Base-by-base conservation (phyloP, 2,113 vertebrate genomes). In the Steatornis caripensis region DNA sequence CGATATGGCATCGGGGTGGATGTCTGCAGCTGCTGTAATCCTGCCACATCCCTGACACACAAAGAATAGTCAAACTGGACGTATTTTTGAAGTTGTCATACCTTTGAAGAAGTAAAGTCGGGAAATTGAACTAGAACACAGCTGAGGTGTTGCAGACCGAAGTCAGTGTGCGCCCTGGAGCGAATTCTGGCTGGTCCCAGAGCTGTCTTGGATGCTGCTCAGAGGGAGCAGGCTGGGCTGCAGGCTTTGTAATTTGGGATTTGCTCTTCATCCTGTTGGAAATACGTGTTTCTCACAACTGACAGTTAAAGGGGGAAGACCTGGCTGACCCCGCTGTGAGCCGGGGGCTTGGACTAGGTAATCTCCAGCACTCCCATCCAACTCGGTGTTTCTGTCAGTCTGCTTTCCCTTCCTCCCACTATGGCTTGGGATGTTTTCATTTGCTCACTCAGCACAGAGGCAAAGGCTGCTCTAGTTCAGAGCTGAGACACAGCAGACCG, bases 1-100 rank as follows among this genome's bases (percentile, higher is more conserved):
- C 0, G 8, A 9, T 36, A 6, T 4, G 7, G 77, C 1, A 1
- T 17, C 12, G 3, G 49, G 23, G 29, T 21, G 36, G 55, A 11
- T 57, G 75, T 43, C 45, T 53, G 74, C 53, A 9, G 87, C 89
- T 85, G 75, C 89, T 32, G n/a, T 17, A 21, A 22, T 30, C 66
- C 37, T 19, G 6, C 27, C 68, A 36, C 66, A 18, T 24, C 82
- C 58, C 5, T 68, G 37, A 21, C 34, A 11, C 5, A 2, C 24
- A 34, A 12, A 26, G 37, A 53, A 21, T 39, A 24, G 74, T 23
- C 39, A 4, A 27, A 36, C 43, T 41, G 75, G 58, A 36, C 21
- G 1, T 43, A 26, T 8, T 36, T 57, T 57, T 43, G 36, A 58
- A 51, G 32, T 45, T 66, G 16, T 66, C 53, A 7, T 58, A 39